phyloP scores from a whole-genome alignment of 2,888 invertebrate species.

The Pristionchus exspectatus region DNA sequence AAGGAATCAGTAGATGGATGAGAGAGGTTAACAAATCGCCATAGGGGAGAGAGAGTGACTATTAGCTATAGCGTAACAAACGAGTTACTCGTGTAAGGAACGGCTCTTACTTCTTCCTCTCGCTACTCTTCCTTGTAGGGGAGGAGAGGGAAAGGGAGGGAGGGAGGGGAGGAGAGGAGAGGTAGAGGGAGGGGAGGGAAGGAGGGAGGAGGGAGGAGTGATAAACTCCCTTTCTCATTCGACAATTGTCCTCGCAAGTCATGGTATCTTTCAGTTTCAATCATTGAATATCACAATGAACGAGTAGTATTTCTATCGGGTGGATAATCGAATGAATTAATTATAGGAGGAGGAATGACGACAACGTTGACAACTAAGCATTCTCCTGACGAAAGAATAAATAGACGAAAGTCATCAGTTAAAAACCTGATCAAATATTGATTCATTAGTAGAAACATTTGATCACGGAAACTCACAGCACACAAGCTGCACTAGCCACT shows the following conservation, averaged over 20 bases:
- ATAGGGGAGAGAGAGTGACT: constrained; percentile 44
- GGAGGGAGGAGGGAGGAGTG: neutral
- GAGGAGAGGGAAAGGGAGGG: neutral
- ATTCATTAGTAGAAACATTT: too few relatives aligned
- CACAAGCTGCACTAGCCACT: neutral
- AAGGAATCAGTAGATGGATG: neutral
- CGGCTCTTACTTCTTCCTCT: neutral
- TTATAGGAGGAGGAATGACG: neutral
- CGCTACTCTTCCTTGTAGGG: neutral
- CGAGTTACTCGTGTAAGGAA: constrained; percentile 35
- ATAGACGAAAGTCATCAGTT: neutral
- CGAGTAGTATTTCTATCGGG: neutral
- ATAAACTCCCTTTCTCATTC: neutral
- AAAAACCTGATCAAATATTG: neutral
- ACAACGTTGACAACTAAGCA: neutral
- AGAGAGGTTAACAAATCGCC: neutral
- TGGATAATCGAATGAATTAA: neutral
- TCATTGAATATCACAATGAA: neutral
- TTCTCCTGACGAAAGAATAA: neutral
- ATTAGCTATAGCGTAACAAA: constrained; percentile 34
- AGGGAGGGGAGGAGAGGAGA: neutral
- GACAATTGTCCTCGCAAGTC: neutral
- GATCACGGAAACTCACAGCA: neutral
- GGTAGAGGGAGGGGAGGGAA: neutral
- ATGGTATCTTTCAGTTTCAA: neutral